Base-by-base conservation (phyloP, 1,140 invertebrate genomes). In the Procambarus virginalis region DNA sequence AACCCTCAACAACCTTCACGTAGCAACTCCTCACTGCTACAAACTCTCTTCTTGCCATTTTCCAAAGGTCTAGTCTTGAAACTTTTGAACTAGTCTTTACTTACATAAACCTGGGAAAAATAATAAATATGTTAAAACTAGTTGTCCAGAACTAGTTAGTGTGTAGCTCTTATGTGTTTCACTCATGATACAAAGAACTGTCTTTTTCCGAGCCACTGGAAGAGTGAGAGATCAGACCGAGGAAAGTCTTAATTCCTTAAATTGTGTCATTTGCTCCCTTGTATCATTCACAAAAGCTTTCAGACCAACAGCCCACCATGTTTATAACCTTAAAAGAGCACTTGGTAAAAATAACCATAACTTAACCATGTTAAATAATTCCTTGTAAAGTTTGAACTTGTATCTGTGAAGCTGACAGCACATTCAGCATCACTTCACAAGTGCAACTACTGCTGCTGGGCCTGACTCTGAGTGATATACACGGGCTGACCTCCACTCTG, bases 401-500 rank as follows among this genome's bases (percentile, higher is more conserved):
- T 64, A 20, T 34, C 68, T 73, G 10, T 73, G 34, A 73, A 73
- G 68, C 20, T 73, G n/a, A 73, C 22, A 73, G 4, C 68, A 20
- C 20, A 20, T 73, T 73, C 68, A 22, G 22, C 77, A 20, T 55
- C 22, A 46, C n/a, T 45, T 46, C 48, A 83, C 6, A 79, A 48
- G 45, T 64, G 12, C 8, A 9, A 22, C 55, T 89, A 89, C 58
- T 89, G 87, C 82, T 90, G 89, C 55, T 90, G 89, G 64, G 82
- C 60, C n/a, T 85, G 82, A n/a, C 76, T 81, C 64, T 90, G 89
- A 17, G 89, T 90, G 75, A 90, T 85, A 64, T 90, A 90, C 17
- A 90, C 89, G 49, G 89, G 89, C 58, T 90, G 89, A 22, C 89
- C 89, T 73, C 89, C 89, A 90, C 82, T 58, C 89, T 90, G 80